Base-by-base conservation (phyloP, 2,113 vertebrate species). In the Calidris pugnax region DNA sequence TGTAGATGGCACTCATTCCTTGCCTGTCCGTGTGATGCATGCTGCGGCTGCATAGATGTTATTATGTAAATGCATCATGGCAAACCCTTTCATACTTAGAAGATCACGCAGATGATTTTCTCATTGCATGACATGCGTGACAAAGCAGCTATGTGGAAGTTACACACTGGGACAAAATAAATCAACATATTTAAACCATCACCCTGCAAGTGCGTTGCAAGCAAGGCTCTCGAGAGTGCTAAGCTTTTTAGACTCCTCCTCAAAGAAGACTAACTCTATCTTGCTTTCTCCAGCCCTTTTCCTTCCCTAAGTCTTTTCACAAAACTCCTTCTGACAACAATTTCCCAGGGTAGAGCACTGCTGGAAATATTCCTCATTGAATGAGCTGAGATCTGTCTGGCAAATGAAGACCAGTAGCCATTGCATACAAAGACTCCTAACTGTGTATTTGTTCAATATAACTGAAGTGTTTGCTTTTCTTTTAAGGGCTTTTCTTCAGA, bases 1-100 rank as follows among this genome's bases (percentile, higher is more conserved):
- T 95, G 90, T 93, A 93, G 90, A 95, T 92, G 88, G 95, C 95
- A 96, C 90, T 94, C 88, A 87, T 71, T 85, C 89, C 96, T 93
- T 93, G 92, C 69, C 83, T 86, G 79, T 87, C 18, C 2, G 4
- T 62, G 67, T 4, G 48, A 81, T 35, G 59, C 73, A 71, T 10
- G 3, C 67, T 63, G 88, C 0, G 1, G 63, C 83, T 67, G 56
- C 76, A 62, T 14, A 56, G 68, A 86, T 68, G 79, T 87, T 72
- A 72, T 90, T 92, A 81, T 60, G 73, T 35, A 88, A 93, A 90
- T 75, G 60, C 72, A 81, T 84, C 41, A 28, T 48, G 60, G 73
- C 76, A 90, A 93, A 88, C 85, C 53, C 83, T 41, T 69, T 92
- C 90, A 60, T 47, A 73, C 41, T 81, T 73, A 74, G 23, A 68